Evolutionary conservation across 2,888 invertebrate species (phyloP), one percentile per base, ranked within the genome.

Genomic region (Panzeria rudis): DNA sequence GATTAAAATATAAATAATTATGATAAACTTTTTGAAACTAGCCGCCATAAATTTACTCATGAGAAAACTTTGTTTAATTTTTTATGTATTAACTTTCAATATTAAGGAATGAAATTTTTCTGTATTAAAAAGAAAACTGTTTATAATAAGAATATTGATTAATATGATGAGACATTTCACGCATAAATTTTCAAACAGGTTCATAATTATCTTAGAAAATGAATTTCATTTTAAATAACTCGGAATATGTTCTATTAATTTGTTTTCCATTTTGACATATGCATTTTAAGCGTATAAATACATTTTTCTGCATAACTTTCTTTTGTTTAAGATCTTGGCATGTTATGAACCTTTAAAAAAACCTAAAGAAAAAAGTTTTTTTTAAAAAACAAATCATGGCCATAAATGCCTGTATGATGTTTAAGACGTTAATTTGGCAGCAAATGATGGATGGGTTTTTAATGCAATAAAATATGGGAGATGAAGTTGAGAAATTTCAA

Each of bases 401-500:
- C 29, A 29, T n/a, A 29, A 47, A 41, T 8, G 23, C 6, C 11
- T 23, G n/a, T n/a, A 64, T 9, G 23, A 64, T 23, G n/a, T n/a
- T 20, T 38, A n/a, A 38, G 41, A 38, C 38, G 41, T 23, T 62
- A 32, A 38, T 38, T 38, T 62, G 61, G 38, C 64, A 17, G 64
- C 29, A n/a, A 64, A 47, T 64, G 64, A 64, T 64, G 44, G 29
- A 64, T 64, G 64, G 5, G 3, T n/a, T 64, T 29, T 64, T 64
- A 25, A 47, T 29, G n/a, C 9, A 1, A 29, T 17, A 15, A 44
- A 64, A 64, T 59, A 35, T 11, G 11, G 9, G 17, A 35, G 3
- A 17, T 32, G 35, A 59, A 35, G 1, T 35, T 35, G 8, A 9
- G 32, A 17, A 11, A 29, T 35, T 35, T 59, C 59, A 2, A 59